Evolutionary conservation across 2,797 vertebrate species (phyloP).

Genomic region (Orestias chungarensis): DNA sequence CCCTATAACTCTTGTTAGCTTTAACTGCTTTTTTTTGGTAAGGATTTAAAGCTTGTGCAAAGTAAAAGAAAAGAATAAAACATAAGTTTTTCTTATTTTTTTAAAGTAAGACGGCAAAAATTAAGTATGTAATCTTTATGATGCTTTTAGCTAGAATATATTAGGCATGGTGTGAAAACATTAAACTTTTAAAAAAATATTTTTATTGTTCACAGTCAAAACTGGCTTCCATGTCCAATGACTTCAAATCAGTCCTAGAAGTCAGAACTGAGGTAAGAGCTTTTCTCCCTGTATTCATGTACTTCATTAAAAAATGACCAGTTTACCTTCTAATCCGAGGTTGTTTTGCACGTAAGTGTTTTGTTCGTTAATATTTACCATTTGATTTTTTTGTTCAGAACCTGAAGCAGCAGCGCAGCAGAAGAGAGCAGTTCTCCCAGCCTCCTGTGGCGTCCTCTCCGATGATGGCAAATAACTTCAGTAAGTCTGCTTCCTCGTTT

Average conservation of each 20-base stretch:
- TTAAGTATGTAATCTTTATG: neutral
- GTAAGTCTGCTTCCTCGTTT: slow-evolving; percentile 74
- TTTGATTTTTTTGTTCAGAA: slow-evolving; percentile 77
- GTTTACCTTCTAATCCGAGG: neutral
- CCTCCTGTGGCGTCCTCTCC: slow-evolving; percentile 82
- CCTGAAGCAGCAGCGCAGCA: slow-evolving; percentile 92
- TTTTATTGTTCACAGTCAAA: slow-evolving; percentile 84
- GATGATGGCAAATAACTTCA: slow-evolving; percentile 86
- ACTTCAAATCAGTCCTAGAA: slow-evolving; percentile 95
- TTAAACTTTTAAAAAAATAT: neutral
- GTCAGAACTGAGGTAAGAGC: slow-evolving; percentile 92
- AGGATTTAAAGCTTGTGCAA: neutral
- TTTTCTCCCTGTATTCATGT: neutral
- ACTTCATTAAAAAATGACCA: neutral
- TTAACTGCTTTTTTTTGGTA: neutral
- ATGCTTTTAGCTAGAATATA: neutral
- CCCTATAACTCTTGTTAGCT: neutral
- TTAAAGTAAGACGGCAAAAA: neutral
- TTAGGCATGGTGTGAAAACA: neutral
- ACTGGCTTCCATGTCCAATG: slow-evolving; percentile 94
- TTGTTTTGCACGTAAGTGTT: no score
- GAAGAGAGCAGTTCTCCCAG: slow-evolving; percentile 92
- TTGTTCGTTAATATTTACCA: neutral
- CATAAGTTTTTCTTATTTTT: neutral
- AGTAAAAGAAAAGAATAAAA: neutral